Evolutionary conservation across 2,113 vertebrate species (phyloP), one percentile per base, ranked within the genome.

Genomic region (Gracilinanus agilis): DNA sequence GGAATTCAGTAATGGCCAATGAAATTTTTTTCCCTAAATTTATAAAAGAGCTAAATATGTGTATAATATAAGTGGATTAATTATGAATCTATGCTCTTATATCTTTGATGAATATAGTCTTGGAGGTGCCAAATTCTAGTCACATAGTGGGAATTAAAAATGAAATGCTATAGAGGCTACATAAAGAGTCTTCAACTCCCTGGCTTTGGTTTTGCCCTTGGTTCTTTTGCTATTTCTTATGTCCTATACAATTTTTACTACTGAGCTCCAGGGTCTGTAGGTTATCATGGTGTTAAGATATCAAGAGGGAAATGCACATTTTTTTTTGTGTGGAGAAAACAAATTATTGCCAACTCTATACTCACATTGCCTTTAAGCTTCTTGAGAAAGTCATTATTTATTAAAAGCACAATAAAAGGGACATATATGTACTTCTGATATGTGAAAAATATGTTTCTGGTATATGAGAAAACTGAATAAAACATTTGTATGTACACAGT

Each of bases 401-500:
- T 94, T 94, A 0, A 90, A 96, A 97, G 19, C 92, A 96, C 90
- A 95, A 94, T 88, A 56, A 97, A 97, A 49, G 1, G 89, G 61
- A 89, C 93, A 95, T 44, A 24, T 44, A 88, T 13, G 40, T 83
- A 40, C n/a, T 40, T 67, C 67, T 21, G 67, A 19, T 83, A 83
- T 21, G 19, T 23, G 34, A 40, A 83, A 40, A 83, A 83, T 92
- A 97, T 23, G 90, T 93, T 94, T 75, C 44, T 27, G 10, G 90
- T 89, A 91, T 6, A 61, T 55, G n/a, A 90, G 97, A 92, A 97
- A 89, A 96, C 54, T 11, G 27, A 96, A 97, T 96, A 96, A 93
- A 96, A 96, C 67, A 93, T 53, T 29, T 96, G 61, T 90, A 92
- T 96, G 90, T 97, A 98, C 97, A 98, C 97, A 91, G 91, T 75